Evolutionary conservation across 2,113 vertebrate genomes (phyloP), one percentile per base, ranked within the genome.

Genomic region (Brachyhypopomus occidentalis): DNA sequence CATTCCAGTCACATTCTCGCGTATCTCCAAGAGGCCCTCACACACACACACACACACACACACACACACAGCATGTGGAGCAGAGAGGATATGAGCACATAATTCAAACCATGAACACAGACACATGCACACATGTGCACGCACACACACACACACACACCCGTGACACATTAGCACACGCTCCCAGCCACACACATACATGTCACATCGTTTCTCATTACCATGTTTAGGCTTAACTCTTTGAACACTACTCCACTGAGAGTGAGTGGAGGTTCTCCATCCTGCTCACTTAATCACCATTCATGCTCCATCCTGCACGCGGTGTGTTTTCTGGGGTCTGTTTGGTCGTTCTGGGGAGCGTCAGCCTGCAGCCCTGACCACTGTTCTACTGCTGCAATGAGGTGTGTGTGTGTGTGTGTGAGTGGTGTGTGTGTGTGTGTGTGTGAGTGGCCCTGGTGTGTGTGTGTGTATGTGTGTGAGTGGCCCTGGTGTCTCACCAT

Each of bases 401-500:
- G 67, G 78, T 80, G 67, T 67, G 34, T 27, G 23, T 27, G 69
- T 64, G 9, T 72, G 75, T 72, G 34, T 77, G 64, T 12, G 27
- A 4, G 12, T 72, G 70, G 14, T 34, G 30, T 52, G 78, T n/a
- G 41, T 38, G 23, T 41, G 60, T 66, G 16, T 58, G 70, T 78
- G 45, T 73, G 67, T 5, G 41, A 3, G 41, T 41, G 41, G 30
- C 30, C 72, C 66, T 48, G 55, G n/a, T 14, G 52, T 34, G 30
- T 52, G 78, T n/a, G 41, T 38, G 23, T 41, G 60, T 66, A 7
- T 58, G 70, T 78, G 45, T 73, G 67, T 5, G 41, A 3, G 41
- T 41, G 41, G 30, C 30, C 72, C 66, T 48, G 55, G n/a, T 14
- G 52, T 55, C 12, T 94, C 94, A 99, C 97, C 95, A 0, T 96